Base-by-base conservation (phyloP, 2,113 vertebrate genomes). In the Daubentonia madagascariensis region DNA sequence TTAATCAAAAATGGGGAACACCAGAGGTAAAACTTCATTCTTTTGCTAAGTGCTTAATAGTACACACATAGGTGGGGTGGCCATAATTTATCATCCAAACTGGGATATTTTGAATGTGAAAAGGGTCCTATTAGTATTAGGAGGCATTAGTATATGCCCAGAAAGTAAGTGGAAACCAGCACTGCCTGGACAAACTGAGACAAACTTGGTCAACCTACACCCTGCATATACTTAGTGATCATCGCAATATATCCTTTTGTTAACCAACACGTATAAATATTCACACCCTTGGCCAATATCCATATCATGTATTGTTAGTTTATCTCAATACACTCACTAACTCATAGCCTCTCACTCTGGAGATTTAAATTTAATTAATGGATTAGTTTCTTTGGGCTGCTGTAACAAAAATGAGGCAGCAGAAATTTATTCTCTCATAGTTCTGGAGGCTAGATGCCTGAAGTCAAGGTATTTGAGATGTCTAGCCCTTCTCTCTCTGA, bases 251-350 rank as follows among this genome's bases (percentile, higher is more conserved):
- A 32, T 0, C 3, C n/a, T 85, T 43, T 70, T n/a, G 2, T 72
- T 18, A 79, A 14, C 2, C n/a, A 2, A 8, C 22, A 4, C 18
- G 8, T 12, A 45, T 48, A 68, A 40, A 63, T 3, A 25, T 35
- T 43, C 72, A 23, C 8, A 45, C 0, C 25, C 6, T 52, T 52
- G 84, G 48, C 23, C 18, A 43, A 23, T 1, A 52, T 16, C 10
- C 17, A 0, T 0, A 13, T 43, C 43, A 2, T 3, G 7, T 1
- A 14, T 35, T 40, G 28, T 2, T 20, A 17, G 6, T 22, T 83
- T 72, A 30, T 50, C 40, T 43, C 18, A 2, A 30, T 54, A 3
- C 32, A 5, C 5, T 80, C 12, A 0, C 40, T 35, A 35, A 17
- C 40, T 89, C 13, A 1, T 40, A 45, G 40, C 0, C 6, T 17